These are phyloP conservation scores for Micromys minutus DNA, from an alignment of 2,113 vertebrate species.

Conservation along the genomic window DNA sequence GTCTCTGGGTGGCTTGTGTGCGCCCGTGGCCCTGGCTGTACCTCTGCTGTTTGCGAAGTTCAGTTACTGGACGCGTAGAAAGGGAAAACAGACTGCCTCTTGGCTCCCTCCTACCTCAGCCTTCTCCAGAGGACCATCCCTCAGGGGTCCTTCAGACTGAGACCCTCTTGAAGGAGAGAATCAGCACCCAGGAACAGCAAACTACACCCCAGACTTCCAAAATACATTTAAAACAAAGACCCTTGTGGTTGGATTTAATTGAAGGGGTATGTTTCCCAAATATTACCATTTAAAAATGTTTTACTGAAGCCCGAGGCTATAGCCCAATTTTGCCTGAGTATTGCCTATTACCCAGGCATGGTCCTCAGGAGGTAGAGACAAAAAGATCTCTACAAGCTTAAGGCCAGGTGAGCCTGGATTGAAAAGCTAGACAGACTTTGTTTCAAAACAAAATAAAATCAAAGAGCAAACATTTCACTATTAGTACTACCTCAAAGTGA, in stretches of 20 bases:
- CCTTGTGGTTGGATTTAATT: background rate
- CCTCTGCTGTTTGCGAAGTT: background rate
- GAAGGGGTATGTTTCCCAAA: conserved; percentile 11
- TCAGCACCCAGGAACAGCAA: background rate
- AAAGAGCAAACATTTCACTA: background rate
- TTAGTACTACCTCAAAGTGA: background rate
- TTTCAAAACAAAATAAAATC: background rate
- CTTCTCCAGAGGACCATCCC: background rate
- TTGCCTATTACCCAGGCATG: background rate
- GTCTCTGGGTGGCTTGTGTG: background rate
- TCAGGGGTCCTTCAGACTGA: too few species aligned
- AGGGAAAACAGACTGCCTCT: background rate
- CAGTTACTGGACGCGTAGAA: background rate
- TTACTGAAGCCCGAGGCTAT: background rate
- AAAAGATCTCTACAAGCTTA: background rate
- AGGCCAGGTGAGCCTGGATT: background rate
- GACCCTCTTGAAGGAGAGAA: background rate
- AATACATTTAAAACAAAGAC: background rate
- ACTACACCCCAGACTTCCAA: background rate
- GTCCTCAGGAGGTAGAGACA: background rate
- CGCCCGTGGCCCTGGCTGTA: background rate
- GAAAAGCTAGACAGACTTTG: background rate
- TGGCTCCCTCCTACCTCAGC: background rate
- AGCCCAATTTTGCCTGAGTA: background rate
- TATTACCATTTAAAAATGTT: background rate